Base-by-base conservation (phyloP, 2,113 vertebrate genomes). In the Anolis sagrei region DNA sequence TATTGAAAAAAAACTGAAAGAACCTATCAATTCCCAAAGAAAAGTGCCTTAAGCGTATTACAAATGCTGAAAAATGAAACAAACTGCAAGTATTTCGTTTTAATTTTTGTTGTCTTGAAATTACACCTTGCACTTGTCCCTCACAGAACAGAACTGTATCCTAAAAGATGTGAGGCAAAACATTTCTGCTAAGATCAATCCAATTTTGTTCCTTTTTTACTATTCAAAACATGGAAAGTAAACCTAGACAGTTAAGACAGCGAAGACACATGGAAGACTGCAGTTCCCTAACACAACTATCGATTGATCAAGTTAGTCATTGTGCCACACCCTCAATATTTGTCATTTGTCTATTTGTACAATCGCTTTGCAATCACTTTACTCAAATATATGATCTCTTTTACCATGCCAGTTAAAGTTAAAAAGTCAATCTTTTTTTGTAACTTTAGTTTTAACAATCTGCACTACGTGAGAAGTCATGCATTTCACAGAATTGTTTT, bases 381-480 rank as follows among this genome's bases (percentile, higher is more conserved):
- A 51, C 9, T 78, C 25, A 69, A 51, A 70, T 8, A 58, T 58
- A 3, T 4, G 18, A 16, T 58, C 54, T 14, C 18, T 16, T 1
- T 58, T 18, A 58, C 13, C 18, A n/a, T n/a, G n/a, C 18, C 18
- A 82, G 61, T 34, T 49, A 73, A 36, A 7, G 39, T 73, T 72
- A 9, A 58, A 14, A 80, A 92, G 25, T 14, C 39, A 29, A 44
- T 44, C 39, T 32, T 81, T 76, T 80, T n/a, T n/a, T n/a, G n/a
- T 76, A 44, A 54, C 36, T 48, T 68, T 13, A 0, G 77, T 70
- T 62, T 69, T 83, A 78, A n/a, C 0, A 0, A 0, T 79, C 82
- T 68, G 82, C 76, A 61, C 62, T 74, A 23, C 16, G 44, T 0
- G 0, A 86, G 19, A 51, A 2, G 49, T 14, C 62, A 58, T 16